A percentile compares a stretch with the other conserved stretches of the same genome.
Evolutionary conservation across 2,888 invertebrate genomes (phyloP).

Genomic region (Dichetophora obliterata): DNA sequence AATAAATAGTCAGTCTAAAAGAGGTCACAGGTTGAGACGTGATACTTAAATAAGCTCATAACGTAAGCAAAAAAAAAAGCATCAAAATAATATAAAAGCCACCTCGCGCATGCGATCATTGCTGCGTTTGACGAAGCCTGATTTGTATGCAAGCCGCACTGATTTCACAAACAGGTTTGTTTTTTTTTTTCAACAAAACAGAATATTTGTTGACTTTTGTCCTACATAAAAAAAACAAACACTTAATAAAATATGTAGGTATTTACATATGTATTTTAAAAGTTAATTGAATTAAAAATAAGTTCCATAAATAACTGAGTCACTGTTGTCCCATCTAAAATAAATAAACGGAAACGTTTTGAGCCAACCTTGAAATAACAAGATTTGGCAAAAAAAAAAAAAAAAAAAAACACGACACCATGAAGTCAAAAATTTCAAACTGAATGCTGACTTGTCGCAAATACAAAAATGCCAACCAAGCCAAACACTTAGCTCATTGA

Average conservation of each 20-base stretch:
- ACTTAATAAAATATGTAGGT: too few species aligned
- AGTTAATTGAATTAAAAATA: neutral
- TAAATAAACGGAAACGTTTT: neutral
- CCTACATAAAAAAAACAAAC: neutral
- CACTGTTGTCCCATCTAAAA: neutral
- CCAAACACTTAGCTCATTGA: too few species aligned
- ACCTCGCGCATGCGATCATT: slow-evolving; percentile 18
- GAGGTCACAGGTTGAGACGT: slow-evolving; percentile 25
- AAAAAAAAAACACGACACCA: too few species aligned
- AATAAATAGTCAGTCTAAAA: neutral
- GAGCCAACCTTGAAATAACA: neutral
- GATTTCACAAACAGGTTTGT: slow-evolving; percentile 14
- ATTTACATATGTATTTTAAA: neutral
- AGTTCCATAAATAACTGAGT: neutral
- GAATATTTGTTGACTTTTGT: neutral
- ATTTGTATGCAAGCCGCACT: neutral
- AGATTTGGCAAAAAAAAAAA: neutral
- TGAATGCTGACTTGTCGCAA: too few species aligned
- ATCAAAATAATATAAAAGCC: neutral
- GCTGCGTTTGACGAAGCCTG: neutral
- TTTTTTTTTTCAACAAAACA: neutral
- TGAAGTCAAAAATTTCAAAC: too few species aligned
- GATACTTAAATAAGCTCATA: neutral
- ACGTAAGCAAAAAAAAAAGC: neutral
- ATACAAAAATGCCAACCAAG: too few species aligned